These are phyloP conservation scores for Thermophis baileyi DNA, from an alignment of 2,113 vertebrate species.

Conservation along the genomic window DNA sequence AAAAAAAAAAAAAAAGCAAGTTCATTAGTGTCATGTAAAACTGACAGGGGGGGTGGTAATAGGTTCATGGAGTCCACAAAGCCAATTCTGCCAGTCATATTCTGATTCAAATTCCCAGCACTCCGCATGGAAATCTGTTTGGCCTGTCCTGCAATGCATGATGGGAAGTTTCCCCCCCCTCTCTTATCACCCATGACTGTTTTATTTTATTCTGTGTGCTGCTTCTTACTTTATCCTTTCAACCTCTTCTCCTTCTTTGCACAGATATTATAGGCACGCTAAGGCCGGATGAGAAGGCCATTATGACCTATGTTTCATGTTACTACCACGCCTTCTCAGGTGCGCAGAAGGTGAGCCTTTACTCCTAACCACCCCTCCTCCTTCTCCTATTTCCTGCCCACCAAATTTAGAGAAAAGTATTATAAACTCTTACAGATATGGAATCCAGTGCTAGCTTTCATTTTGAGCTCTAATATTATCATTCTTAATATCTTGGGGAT, in stretches of 20 bases:
- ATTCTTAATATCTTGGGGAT: background rate
- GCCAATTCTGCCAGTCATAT: slow-evolving; percentile 56
- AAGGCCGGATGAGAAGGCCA: slow-evolving; percentile 98
- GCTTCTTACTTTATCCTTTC: slow-evolving; percentile 76
- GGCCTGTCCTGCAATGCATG: slow-evolving; percentile 79
- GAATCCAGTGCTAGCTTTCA: background rate
- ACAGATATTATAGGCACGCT: slow-evolving; percentile 99
- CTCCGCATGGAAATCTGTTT: slow-evolving; percentile 63
- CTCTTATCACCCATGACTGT: slow-evolving; percentile 67
- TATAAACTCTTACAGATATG: background rate
- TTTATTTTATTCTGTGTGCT: slow-evolving; percentile 71
- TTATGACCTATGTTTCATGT: slow-evolving; percentile 99
- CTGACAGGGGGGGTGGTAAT: background rate
- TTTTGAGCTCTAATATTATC: background rate
- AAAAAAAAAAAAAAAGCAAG: background rate
- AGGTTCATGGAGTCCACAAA: slow-evolving; percentile 51
- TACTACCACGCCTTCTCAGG: slow-evolving; percentile 99
- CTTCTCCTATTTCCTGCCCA: slow-evolving; percentile 49
- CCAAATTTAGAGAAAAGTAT: background rate
- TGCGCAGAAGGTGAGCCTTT: slow-evolving; percentile 96
- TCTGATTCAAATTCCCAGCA: slow-evolving; percentile 55
- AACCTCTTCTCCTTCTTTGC: slow-evolving; percentile 87
- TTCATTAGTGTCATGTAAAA: background rate
- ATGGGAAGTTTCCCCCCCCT: slow-evolving; percentile 67
- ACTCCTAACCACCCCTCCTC: slow-evolving; percentile 54